A percentile compares a stretch with the other conserved stretches of the same genome.
Evolutionary conservation across 2,797 vertebrate species (phyloP).

Genomic region (Gymnoscopelus microlampas): DNA sequence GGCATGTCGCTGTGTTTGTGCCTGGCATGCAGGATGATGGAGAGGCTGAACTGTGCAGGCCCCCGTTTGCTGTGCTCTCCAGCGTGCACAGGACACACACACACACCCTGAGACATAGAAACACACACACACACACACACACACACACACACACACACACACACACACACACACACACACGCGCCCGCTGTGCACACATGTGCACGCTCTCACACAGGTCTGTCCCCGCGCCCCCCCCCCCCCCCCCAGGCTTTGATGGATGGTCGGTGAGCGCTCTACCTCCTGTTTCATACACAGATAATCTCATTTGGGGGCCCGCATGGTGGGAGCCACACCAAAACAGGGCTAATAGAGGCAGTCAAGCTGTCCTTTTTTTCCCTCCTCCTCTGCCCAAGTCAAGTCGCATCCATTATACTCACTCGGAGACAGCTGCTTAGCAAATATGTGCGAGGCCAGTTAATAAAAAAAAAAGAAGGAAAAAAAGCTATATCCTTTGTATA

Average conservation of each 20-base stretch:
- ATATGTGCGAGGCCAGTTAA: conserved; percentile 18
- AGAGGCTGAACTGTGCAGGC: conserved; percentile 72
- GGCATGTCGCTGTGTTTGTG: conserved; percentile 72
- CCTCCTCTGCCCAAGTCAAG: conserved; percentile 41
- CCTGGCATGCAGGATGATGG: conserved; percentile 75
- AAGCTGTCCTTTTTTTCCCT: conserved; percentile 57
- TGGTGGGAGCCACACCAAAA: conserved; percentile 64
- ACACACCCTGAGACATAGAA: background rate
- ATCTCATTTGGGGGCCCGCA: conserved; percentile 78
- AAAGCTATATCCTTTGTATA: conserved; percentile 46
- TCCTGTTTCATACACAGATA: conserved; percentile 78
- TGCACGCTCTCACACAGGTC: conserved; percentile 62
- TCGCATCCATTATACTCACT: conserved; percentile 64
- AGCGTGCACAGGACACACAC: conserved; percentile 46
- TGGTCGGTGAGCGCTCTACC: conserved; percentile 74
- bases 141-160: conserved; percentile 27
- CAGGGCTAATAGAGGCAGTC: conserved; percentile 76
- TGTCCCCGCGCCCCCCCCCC: conserved; percentile 11
- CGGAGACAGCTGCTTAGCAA: conserved; percentile 52
- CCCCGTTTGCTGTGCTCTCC: conserved; percentile 59
- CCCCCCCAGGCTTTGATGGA: conserved; percentile 83
- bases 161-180: conserved; percentile 29
- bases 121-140: conserved; percentile 22
- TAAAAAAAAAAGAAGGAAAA: conserved; percentile 29
- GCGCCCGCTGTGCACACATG: conserved; percentile 55